Percentiles rank a stretch among this genome's conserved stretches.
Conservation (phyloP, 2,888 invertebrate genomes). For the Terebella lapidaria region DNA sequence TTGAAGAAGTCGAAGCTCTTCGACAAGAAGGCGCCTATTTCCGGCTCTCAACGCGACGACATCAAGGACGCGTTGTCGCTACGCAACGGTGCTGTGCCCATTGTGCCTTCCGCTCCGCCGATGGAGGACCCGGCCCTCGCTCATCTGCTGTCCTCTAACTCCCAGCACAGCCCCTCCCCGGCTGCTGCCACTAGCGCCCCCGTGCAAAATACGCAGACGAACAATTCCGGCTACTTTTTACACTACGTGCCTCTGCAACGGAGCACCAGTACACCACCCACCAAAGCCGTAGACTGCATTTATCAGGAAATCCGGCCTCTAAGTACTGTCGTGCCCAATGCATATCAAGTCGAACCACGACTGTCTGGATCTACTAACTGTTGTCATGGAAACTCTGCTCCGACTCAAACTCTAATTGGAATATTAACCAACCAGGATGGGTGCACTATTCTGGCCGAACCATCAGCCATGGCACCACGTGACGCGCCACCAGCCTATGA, state of each 20-base stretch:
- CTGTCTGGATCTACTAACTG: neutral
- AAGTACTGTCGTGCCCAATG: neutral
- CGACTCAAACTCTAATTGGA: neutral
- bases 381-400: neutral
- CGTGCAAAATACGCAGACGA: too few species aligned
- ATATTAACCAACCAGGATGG: neutral
- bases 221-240: neutral
- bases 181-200: neutral
- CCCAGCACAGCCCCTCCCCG: neutral
- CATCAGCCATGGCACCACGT: neutral
- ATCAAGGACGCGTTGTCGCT: neutral
- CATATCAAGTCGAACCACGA: neutral
- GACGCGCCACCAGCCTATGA: neutral
- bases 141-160: too few species aligned
- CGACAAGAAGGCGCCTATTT: neutral
- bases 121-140: neutral
- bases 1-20: neutral
- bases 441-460: neutral
- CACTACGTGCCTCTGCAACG: neutral
- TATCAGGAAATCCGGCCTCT: neutral
- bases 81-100: neutral
- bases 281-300: neutral
- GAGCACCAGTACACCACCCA: neutral
- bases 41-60: neutral
- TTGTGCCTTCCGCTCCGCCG: neutral